A percentile compares a stretch with the other conserved stretches of the same genome.
Conservation (phyloP, 2,113 vertebrate species). For the Ochotona princeps region DNA sequence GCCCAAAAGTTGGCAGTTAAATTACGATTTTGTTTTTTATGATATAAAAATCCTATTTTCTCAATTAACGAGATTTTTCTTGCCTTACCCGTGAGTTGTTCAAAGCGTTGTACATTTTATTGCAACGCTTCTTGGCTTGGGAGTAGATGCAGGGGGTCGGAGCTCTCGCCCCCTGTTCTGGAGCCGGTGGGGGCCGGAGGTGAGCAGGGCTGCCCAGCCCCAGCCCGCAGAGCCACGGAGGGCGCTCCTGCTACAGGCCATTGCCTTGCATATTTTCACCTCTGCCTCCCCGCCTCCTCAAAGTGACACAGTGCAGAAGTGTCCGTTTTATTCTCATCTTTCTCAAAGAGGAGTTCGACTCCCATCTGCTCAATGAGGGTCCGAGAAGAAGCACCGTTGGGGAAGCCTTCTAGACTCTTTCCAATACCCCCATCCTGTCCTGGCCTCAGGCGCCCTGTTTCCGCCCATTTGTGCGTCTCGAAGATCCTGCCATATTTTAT, state of each 20-base stretch:
- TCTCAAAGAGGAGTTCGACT: background rate
- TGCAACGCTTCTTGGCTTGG: slow-evolving; percentile 76
- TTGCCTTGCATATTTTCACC: slow-evolving; percentile 62
- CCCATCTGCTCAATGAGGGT: background rate
- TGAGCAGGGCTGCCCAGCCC: background rate
- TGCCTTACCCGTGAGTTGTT: slow-evolving; percentile 85
- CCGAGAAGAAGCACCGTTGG: background rate
- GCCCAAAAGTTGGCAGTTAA: slow-evolving; percentile 83
- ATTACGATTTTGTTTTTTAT: slow-evolving; percentile 82
- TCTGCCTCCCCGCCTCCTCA: slow-evolving; percentile 51
- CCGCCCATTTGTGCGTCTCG: too few relatives aligned
- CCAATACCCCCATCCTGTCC: background rate
- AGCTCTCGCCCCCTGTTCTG: slow-evolving; percentile 50
- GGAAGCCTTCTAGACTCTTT: background rate
- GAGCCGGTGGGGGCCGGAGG: background rate
- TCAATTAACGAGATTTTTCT: slow-evolving; percentile 87
- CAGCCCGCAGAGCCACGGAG: too few relatives aligned
- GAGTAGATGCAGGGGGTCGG: slow-evolving; percentile 70
- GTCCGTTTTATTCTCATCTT: background rate
- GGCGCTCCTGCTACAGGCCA: slow-evolving; percentile 42
- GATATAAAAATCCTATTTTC: slow-evolving; percentile 87
- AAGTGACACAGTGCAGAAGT: slow-evolving; percentile 20
- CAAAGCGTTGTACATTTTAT: slow-evolving; percentile 86
- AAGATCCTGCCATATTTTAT: slow-evolving; percentile 1
- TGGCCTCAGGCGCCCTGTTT: too few relatives aligned